Evolutionary conservation across 2,888 invertebrate species (phyloP).

Genomic region (Sesia bembeciformis): DNA sequence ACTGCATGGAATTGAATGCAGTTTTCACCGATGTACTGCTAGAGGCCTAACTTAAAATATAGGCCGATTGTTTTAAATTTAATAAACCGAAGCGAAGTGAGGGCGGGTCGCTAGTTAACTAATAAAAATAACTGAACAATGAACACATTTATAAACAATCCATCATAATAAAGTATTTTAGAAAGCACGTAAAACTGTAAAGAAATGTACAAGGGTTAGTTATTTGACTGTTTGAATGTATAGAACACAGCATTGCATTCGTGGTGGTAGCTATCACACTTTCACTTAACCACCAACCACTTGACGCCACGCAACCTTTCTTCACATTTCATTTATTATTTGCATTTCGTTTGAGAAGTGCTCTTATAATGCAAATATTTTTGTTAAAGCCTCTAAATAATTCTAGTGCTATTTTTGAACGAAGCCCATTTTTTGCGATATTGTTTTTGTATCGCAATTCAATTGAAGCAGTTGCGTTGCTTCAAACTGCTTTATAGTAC

Average conservation of each 20-base stretch:
- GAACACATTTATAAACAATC: background rate
- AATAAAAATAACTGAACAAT: background rate
- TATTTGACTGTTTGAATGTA: background rate
- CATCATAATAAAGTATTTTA: background rate
- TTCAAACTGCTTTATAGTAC: no score
- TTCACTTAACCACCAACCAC: constrained; percentile 20
- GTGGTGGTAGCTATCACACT: constrained; percentile 25
- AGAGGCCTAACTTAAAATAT: no score
- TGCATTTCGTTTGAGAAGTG: background rate
- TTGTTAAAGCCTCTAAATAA: background rate
- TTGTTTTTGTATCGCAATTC: no score
- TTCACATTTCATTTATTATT: background rate
- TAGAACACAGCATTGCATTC: background rate
- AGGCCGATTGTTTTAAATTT: no score
- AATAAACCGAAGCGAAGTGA: no score
- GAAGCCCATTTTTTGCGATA: no score
- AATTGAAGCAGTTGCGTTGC: no score
- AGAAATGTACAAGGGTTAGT: background rate
- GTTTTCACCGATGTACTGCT: no score
- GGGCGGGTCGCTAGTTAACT: no score
- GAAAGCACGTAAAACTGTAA: background rate
- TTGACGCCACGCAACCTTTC: constrained; percentile 24
- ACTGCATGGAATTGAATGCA: no score
- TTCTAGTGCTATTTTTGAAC: no score
- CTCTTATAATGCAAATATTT: background rate